Evolutionary conservation across 2,113 vertebrate genomes (phyloP), one percentile per base, ranked within the genome.

Genomic region (Cryptomyrus ogoouensis): DNA sequence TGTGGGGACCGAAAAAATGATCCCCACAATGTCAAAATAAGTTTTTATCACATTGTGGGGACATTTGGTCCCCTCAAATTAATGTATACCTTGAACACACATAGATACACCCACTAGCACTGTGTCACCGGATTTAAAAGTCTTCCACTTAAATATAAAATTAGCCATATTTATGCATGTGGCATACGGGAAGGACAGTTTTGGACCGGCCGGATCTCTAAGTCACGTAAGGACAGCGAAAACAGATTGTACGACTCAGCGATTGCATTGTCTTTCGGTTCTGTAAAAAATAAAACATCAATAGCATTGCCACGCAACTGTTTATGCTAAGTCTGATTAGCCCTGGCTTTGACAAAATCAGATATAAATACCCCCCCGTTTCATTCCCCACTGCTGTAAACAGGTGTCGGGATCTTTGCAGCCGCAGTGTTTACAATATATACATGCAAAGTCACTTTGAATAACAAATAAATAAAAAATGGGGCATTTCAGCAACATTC

Each of bases 281-380:
- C 49, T 87, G 85, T 42, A 39, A 42, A 83, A 89, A 47, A 89
- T 17, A 80, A 47, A 35, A 49, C 56, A 89, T 80, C 42, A 77
- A 31, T 35, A 12, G 87, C 39, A 17, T 27, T 39, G 5, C 66
- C 24, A 49, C 9, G 24, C n/a, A 46, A 46, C 87, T 87, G 70
- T 87, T 90, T 86, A 90, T 80, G 53, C 49, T 83, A 42, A 83
- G 35, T 39, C 53, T 91, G 88, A 91, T 91, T 87, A 88, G 88
- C 24, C 47, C 19, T 24, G 44, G 15, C 66, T 80, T 49, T 91
- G 50, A 53, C 87, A 58, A 83, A 53, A 86, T 80, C 46, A 53
- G 58, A 90, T 62, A 88, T 87, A 66, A 85, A 85, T 50, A 84
- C 85, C 47, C 84, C 84, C 49, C 35, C 39, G 10, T 62, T 21